Percentiles rank a stretch among this genome's conserved stretches.
These are phyloP conservation scores for Myotis planiceps DNA, from an alignment of 2,797 vertebrate genomes.

Conservation along the genomic window DNA sequence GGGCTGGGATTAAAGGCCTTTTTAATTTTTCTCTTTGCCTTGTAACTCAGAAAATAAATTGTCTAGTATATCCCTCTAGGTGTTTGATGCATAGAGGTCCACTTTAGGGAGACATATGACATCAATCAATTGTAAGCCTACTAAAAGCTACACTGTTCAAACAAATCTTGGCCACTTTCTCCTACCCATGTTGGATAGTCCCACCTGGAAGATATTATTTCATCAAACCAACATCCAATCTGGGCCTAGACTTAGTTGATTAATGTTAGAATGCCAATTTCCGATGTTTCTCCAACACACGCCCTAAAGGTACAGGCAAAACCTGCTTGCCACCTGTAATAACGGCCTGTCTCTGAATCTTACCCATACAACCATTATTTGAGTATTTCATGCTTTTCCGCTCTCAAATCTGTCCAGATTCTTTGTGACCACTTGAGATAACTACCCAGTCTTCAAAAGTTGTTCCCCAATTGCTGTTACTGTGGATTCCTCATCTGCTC, in stretches of 20 bases:
- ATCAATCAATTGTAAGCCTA: background rate
- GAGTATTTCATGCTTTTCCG: background rate
- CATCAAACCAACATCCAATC: background rate
- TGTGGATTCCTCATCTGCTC: background rate
- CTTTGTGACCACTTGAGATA: background rate
- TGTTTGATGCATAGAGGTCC: background rate
- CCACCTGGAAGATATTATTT: background rate
- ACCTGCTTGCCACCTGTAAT: background rate
- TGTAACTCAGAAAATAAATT: background rate
- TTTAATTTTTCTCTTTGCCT: slow-evolving; percentile 2
- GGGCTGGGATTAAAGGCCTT: background rate
- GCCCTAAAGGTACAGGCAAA: background rate
- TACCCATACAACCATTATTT: background rate
- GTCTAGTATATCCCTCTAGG: background rate
- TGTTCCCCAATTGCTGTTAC: background rate
- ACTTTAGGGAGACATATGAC: background rate
- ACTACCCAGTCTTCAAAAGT: background rate
- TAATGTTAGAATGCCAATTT: slow-evolving; percentile 1
- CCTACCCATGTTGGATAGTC: background rate
- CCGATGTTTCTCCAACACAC: background rate
- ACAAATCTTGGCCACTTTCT: background rate
- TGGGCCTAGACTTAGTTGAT: background rate
- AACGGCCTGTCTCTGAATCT: background rate
- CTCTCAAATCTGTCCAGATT: background rate
- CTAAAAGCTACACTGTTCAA: background rate